phyloP scores from a whole-genome alignment of 1,140 invertebrate species.

The Apis cerana region DNA sequence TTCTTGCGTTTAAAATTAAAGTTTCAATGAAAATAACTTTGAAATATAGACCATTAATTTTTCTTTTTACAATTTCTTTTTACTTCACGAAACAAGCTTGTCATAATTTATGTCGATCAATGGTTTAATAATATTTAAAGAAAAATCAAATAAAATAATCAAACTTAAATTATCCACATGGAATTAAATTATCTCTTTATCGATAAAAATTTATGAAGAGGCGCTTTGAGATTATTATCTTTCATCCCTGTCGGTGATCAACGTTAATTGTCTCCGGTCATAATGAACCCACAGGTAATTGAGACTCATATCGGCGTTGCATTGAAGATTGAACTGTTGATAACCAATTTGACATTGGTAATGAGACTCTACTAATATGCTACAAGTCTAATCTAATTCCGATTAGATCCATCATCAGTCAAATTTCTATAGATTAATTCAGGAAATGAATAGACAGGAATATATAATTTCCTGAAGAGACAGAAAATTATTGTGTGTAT shows the following conservation, averaged over 20 bases:
- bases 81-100: too few species aligned
- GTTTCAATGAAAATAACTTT: too few species aligned
- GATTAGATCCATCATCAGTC: constrained; percentile 19
- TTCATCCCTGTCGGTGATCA: not conserved
- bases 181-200: not conserved
- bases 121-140: not conserved
- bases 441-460: not conserved
- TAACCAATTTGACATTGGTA: constrained; percentile 18
- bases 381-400: constrained; percentile 17
- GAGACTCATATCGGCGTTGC: not conserved
- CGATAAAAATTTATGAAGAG: not conserved
- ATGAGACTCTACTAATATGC: constrained; percentile 27
- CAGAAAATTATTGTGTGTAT: not conserved
- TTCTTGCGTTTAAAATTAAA: too few species aligned
- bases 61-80: too few species aligned
- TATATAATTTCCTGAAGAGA: too few species aligned
- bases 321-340: constrained; percentile 24
- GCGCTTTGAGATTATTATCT: not conserved
- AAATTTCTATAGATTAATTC: constrained; percentile 26
- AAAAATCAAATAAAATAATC: not conserved
- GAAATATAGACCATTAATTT: too few species aligned
- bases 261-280: not conserved
- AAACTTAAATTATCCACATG: not conserved
- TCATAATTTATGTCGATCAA: too few species aligned
- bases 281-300: not conserved